Percentiles rank a stretch among this genome's conserved stretches.
These are phyloP conservation scores for Axea sp. DNA, from an alignment of 2,888 invertebrate species.

Conservation along the genomic window DNA sequence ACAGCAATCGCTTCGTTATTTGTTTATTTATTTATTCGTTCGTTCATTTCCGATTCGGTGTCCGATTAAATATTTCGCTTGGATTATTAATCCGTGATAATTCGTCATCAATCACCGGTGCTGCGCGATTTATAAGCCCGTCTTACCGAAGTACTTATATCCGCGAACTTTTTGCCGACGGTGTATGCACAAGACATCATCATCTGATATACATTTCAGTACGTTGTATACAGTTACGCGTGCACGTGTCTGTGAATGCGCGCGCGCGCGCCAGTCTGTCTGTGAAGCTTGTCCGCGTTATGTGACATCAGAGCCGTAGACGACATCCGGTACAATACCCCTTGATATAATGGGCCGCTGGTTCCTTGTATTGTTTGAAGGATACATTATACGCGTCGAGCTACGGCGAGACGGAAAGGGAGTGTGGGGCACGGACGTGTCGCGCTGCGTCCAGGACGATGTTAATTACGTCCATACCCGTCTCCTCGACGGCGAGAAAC, in stretches of 20 bases:
- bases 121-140: too few species aligned
- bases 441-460: conserved; percentile 22
- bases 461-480: conserved; percentile 52
- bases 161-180: conserved; percentile 8
- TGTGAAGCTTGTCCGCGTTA: conserved; percentile 45
- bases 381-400: conserved; percentile 69
- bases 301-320: conserved; percentile 70
- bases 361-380: conserved; percentile 76
- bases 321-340: conserved; percentile 78
- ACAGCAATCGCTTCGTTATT: too few species aligned
- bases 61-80: too few species aligned
- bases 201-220: conserved; percentile 40
- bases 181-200: conserved; percentile 28
- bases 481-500: conserved; percentile 45
- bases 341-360: conserved; percentile 74
- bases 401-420: conserved; percentile 38
- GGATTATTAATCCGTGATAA: too few species aligned
- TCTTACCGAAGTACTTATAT: too few species aligned
- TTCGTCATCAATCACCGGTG: too few species aligned
- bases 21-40: too few species aligned
- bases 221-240: too few species aligned
- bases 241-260: neutral
- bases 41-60: too few species aligned
- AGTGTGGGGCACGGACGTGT: neutral
- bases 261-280: conserved; percentile 7